Conservation (phyloP, 2,113 vertebrate species). For the Rhodinocichla rosea region DNA sequence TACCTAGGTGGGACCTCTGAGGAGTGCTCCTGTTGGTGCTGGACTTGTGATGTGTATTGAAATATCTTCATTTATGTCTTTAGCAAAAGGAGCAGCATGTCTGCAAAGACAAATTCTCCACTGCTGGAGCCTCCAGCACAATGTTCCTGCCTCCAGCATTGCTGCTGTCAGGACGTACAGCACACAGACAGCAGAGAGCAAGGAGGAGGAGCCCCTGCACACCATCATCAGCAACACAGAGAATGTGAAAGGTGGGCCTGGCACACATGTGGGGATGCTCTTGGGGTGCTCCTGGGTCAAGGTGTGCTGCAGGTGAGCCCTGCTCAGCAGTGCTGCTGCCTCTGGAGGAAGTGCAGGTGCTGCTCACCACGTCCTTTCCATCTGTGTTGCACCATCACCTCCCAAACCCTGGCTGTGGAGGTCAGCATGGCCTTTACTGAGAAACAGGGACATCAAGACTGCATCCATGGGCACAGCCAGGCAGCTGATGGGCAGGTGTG, state of each 20-base stretch:
- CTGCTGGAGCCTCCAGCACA: neutral
- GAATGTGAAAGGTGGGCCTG: slow-evolving; percentile 78
- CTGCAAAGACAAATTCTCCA: neutral
- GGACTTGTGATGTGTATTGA: neutral
- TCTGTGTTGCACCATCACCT: neutral
- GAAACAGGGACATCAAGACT: neutral
- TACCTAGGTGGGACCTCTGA: neutral
- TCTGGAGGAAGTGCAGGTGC: neutral
- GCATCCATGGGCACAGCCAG: neutral
- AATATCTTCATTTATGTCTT: neutral
- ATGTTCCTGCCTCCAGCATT: neutral
- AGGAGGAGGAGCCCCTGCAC: slow-evolving; percentile 78
- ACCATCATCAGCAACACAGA: slow-evolving; percentile 86
- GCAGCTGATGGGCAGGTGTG: neutral
- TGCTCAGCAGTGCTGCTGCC: neutral
- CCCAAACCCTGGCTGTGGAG: neutral
- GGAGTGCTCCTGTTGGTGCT: neutral
- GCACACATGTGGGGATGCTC: neutral
- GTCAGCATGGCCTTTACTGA: neutral
- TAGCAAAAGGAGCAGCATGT: slow-evolving; percentile 47
- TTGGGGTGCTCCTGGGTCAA: neutral
- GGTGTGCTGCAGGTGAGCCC: neutral
- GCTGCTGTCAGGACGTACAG: slow-evolving; percentile 67
- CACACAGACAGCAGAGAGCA: slow-evolving; percentile 79
- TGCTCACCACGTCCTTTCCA: neutral